Percentiles rank a stretch among this genome's conserved stretches.
These are phyloP conservation scores for Clarias gariepinus DNA, from an alignment of 2,113 vertebrate species.

Conservation along the genomic window DNA sequence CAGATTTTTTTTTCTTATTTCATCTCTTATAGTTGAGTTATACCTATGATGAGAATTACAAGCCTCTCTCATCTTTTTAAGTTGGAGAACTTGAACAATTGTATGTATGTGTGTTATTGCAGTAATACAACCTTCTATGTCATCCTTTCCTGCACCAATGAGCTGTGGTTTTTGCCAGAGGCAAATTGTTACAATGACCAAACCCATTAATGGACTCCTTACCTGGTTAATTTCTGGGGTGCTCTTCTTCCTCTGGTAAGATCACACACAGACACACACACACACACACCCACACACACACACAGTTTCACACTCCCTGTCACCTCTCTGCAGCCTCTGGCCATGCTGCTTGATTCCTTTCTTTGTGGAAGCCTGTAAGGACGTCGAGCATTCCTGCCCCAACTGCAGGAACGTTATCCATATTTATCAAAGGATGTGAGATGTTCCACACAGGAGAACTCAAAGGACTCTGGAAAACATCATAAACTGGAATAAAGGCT, in stretches of 20 bases:
- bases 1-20: too few species aligned
- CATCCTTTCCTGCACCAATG: conserved; percentile 47
- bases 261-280: not conserved
- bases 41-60: too few species aligned
- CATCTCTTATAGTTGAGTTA: too few species aligned
- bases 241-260: not conserved
- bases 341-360: conserved; percentile 85
- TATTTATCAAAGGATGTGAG: conserved; percentile 72
- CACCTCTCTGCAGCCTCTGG: conserved; percentile 71
- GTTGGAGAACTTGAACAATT: too few species aligned
- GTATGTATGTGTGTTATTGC: too few species aligned
- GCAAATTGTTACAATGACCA: conserved; percentile 45
- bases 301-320: not conserved
- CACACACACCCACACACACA: not conserved
- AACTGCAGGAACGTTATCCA: conserved; percentile 72
- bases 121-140: conserved; percentile 34
- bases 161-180: conserved; percentile 59
- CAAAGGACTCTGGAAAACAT: too few species aligned
- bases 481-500: not conserved
- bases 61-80: too few species aligned
- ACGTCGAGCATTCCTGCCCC: conserved; percentile 84
- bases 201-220: conserved; percentile 45
- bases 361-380: conserved; percentile 77
- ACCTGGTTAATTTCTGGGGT: conserved; percentile 58
- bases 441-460: not conserved